Evolutionary conservation across 2,113 vertebrate genomes (phyloP), one percentile per base, ranked within the genome.

Genomic region (Solea senegalensis): DNA sequence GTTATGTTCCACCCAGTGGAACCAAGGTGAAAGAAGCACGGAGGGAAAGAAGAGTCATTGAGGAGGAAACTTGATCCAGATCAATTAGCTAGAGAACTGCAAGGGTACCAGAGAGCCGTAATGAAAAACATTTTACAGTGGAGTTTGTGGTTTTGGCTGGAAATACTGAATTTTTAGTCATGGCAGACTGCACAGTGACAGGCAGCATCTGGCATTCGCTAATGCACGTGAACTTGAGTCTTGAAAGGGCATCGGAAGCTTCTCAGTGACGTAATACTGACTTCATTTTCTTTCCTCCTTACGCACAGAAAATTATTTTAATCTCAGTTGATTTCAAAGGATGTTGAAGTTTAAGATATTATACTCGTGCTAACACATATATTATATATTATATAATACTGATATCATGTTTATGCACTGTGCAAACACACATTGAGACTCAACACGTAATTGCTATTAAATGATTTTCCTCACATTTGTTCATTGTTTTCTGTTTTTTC

Each of bases 111-210:
- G 48, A 66, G 70, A 54, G 12, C 2, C 48, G 26, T 60, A 67
- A 80, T 83, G 57, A 80, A 55, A 80, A 82, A 67, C 78, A 78
- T 63, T 76, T 53, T 60, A 44, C 68, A 62, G 53, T 63, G 61
- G 26, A 65, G 61, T 73, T 75, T 65, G 72, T 4, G 55, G 69
- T 56, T 74, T 74, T 72, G 58, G 59, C 65, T 15, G 48, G 57
- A 72, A 66, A 50, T 8, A 26, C 61, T 73, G 0, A 1, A 46
- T 57, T 82, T 71, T 63, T 44, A 63, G 53, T 84, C 76, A 53
- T 34, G 56, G 59, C 74, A 67, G 48, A 70, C 48, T 67, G 43
- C 66, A 53, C 68, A 54, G 71, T 69, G 71, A 69, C 71, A 51
- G 60, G 57, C 57, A 54, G 78, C 60, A 70, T 78, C 63, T 77